Evolutionary conservation across 2,888 invertebrate species (phyloP), one percentile per base, ranked within the genome.

Genomic region (Biston betularia): DNA sequence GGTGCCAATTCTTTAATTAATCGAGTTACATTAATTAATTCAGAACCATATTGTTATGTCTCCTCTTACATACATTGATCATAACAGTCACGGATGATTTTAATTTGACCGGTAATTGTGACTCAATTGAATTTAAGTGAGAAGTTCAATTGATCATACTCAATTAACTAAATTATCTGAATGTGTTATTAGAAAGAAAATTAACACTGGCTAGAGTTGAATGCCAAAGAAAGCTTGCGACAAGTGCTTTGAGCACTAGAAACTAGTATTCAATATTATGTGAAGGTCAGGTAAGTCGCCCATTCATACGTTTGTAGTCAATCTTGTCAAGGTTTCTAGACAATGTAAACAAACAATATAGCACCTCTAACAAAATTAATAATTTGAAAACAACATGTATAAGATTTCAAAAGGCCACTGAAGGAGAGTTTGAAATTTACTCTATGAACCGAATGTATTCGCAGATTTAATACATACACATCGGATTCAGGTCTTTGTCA

Each of bases 1-100:
- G 40, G 65, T 79, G 79, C 77, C 81, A 81, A 79, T 75, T 78
- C 46, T 64, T 45, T 12, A 33, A 61, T 66, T 34, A 59, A 63
- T 70, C 63, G 24, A 69, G 59, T 73, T 72, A 48, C 58, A 66
- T 67, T 56, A 65, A 69, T 74, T 71, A 64, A 61, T 56, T 60
- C 65, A 66, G 72, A 72, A 76, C 78, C 74, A 76, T 78, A 72
- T 71, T 62, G 73, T 73, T 59, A 24, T 49, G 54, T 57, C 67
- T 64, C 65, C 58, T 75, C 69, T 66, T 65, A 75, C 68, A 48
- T 62, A 53, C 61, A 15, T 54, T 34, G 35, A 54, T 40, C 59
- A 38, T 59, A n/a, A 55, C 40, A n/a, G 45, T 55, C 48, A 57
- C 24, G 38, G 33, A 46, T 49, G 40, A 58, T 53, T 62, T 44